These are phyloP conservation scores for Stegodyphus mimosarum DNA, from an alignment of 1,140 invertebrate species.

Conservation along the genomic window DNA sequence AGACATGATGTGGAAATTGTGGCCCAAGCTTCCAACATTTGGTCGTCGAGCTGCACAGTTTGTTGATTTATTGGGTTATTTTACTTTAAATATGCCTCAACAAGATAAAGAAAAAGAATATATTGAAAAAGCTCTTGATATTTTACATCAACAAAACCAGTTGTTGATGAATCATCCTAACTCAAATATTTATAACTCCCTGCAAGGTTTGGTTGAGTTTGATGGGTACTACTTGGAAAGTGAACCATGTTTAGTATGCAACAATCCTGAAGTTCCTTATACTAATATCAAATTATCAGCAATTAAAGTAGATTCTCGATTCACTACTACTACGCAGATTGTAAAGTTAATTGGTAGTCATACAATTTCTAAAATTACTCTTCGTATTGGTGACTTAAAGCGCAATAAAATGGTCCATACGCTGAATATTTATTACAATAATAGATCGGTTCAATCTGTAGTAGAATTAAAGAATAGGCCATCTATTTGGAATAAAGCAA, in stretches of 20 bases:
- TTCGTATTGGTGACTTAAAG: constrained; percentile 94
- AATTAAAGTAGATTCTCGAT: constrained; percentile 96
- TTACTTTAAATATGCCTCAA: constrained; percentile 80
- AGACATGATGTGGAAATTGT: constrained; percentile 88
- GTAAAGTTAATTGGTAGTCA: constrained; percentile 95
- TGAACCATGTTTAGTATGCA: constrained; percentile 96
- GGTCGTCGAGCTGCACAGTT: constrained; percentile 95
- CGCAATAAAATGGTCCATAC: constrained; percentile 96
- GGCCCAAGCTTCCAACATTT: constrained; percentile 90
- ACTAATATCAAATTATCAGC: constrained; percentile 91
- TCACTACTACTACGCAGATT: constrained; percentile 97
- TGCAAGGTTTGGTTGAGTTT: constrained; percentile 91
- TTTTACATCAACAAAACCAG: constrained; percentile 88
- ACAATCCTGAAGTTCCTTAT: constrained; percentile 95
- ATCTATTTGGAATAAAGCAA: constrained; percentile 96
- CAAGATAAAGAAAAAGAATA: constrained; percentile 73
- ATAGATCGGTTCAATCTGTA: constrained; percentile 93
- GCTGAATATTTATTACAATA: constrained; percentile 97
- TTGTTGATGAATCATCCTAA: constrained; percentile 91
- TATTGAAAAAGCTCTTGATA: constrained; percentile 85
- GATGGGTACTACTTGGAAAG: constrained; percentile 97
- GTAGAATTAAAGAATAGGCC: constrained; percentile 97
- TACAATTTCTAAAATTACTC: constrained; percentile 92
- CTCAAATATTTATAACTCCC: constrained; percentile 89
- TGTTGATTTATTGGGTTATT: constrained; percentile 94